Conservation (phyloP, 1,140 invertebrate genomes). For the Cardiocondyla obscurior region DNA sequence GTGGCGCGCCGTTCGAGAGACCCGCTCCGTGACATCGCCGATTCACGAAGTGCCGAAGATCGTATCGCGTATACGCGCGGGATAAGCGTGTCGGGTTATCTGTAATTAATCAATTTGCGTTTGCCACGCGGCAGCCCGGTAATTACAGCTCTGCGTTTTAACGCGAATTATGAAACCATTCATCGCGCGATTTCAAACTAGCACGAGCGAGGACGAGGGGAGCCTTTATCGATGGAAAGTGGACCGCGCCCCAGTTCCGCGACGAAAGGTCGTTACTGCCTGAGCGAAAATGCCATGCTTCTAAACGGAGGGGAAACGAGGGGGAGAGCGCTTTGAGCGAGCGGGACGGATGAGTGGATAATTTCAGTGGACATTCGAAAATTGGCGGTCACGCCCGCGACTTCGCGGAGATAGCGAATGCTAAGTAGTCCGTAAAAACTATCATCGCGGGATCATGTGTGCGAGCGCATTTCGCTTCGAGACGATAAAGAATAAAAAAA, state of each 20-base stretch:
- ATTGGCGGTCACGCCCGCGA: neutral
- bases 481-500: neutral
- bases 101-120: conserved; percentile 65
- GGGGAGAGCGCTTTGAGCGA: neutral
- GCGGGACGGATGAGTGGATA: neutral
- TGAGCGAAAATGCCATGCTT: neutral
- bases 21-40: conserved; percentile 49
- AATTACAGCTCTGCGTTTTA: conserved; percentile 59
- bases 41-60: conserved; percentile 38
- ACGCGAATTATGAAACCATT: conserved; percentile 63
- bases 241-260: conserved; percentile 47
- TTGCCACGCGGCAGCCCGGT: conserved; percentile 39
- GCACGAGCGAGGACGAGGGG: neutral
- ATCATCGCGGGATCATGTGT: conserved; percentile 42
- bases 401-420: neutral
- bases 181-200: conserved; percentile 38
- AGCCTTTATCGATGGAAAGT: conserved; percentile 29
- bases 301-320: neutral
- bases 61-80: conserved; percentile 31
- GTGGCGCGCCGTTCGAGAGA: conserved; percentile 13
- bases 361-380: conserved; percentile 34
- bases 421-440: conserved; percentile 28
- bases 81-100: conserved; percentile 55
- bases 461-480: conserved; percentile 41
- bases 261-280: conserved; percentile 28